phyloP scores from a whole-genome alignment of 1,140 invertebrate species.

The Drosophila lowei region DNA sequence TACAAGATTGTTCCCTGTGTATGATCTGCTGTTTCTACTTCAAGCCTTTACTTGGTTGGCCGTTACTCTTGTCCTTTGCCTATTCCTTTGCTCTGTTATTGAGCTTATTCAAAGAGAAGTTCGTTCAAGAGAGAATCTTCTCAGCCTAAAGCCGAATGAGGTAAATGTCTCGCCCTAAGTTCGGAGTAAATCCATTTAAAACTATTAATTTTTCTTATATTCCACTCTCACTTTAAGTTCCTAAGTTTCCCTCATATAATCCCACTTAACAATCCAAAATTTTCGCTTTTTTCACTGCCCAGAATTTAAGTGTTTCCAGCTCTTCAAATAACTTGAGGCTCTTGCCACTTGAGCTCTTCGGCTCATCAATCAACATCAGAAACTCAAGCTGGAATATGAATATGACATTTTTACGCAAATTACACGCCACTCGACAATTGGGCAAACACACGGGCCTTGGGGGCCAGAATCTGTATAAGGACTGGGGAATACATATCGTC shows the following conservation, averaged over 20 bases:
- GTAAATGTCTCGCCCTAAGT: no score
- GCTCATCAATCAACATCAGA: slow-evolving; percentile 71
- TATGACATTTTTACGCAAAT: slow-evolving; percentile 81
- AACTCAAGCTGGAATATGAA: slow-evolving; percentile 66
- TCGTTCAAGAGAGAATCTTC: no score
- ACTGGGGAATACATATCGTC: no score
- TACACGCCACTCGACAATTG: slow-evolving; percentile 75
- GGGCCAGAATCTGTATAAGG: slow-evolving; percentile 10
- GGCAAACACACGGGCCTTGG: slow-evolving; percentile 34
- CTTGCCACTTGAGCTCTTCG: slow-evolving; percentile 28
- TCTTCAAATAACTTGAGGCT: slow-evolving; percentile 10
- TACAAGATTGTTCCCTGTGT: no score
- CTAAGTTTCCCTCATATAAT: background rate
- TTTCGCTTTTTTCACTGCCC: no score
- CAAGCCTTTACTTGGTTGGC: no score
- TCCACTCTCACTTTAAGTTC: no score
- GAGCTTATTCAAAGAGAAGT: no score
- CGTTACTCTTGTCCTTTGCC: no score
- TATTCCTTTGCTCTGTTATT: no score
- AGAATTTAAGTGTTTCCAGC: slow-evolving; percentile 11
- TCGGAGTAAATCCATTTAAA: background rate
- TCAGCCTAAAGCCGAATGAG: no score
- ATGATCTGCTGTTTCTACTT: no score
- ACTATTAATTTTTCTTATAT: background rate
- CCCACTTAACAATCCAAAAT: background rate